Evolutionary conservation across 2,888 invertebrate genomes (phyloP), one percentile per base, ranked within the genome.

Genomic region (Athalia circularis): DNA sequence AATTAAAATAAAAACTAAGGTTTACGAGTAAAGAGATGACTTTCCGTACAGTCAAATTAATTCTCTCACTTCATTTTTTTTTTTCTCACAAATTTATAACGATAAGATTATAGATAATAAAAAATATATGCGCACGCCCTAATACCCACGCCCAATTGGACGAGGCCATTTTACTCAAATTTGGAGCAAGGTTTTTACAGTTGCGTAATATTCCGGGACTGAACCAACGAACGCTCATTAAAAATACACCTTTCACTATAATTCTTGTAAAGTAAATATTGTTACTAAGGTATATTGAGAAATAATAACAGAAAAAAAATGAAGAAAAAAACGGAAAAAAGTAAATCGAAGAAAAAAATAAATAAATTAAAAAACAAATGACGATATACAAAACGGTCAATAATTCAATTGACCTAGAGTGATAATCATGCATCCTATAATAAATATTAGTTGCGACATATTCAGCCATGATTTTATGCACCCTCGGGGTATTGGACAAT

Each of bases 201-300:
- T 78, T 78, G 54, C 52, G 72, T 64, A 52, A 72, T 45, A 52
- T 48, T 52, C n/a, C 7, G 7, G 57, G 52, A 45, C 52, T 47
- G 47, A 61, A 43, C 5, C 15, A 43, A 45, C 9, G 13, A 61
- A 52, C 15, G 29, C 78, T 62, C 64, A 65, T 72, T 70, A 64
- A 74, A 78, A 78, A 74, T 68, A 65, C 72, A 47, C 78, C 78
- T 78, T 78, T 78, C 78, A 78, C 78, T 64, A 45, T 52, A 62
- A 68, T 61, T 64, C 61, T 61, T 50, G 48, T 61, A 77, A 61
- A 43, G 68, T 29, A 5, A 54, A 77, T 62, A 72, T 72, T 15
- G 8, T 5, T 43, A 48, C 15, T 29, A 15, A 29, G 59, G 57
- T 59, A 59, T 13, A 45, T 47, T 59, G 9, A 72, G 72, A 57